Evolutionary conservation across 2,113 vertebrate species (phyloP).

Genomic region (Noctilio leporinus): DNA sequence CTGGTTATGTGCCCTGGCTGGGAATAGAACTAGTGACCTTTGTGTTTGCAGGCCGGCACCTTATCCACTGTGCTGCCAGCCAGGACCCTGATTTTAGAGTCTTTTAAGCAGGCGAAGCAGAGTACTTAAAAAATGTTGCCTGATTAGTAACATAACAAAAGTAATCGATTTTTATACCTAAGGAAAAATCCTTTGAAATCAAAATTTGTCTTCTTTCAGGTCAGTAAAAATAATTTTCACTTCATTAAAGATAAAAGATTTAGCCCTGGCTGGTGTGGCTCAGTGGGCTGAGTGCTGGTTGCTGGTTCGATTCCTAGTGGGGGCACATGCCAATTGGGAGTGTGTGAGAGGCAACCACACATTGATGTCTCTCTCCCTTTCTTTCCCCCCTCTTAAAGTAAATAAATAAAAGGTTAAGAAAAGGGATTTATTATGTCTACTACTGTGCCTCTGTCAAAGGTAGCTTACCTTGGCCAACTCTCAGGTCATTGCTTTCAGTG

Average conservation of each 20-base stretch:
- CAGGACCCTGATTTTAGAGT: background rate
- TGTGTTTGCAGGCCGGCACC: too few species aligned
- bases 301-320: too few species aligned
- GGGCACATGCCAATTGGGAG: too few species aligned
- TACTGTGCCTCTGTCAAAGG: background rate
- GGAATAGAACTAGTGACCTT: too few species aligned
- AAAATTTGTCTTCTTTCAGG: background rate
- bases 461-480: background rate
- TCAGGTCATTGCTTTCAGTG: background rate
- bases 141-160: background rate
- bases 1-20: too few species aligned
- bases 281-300: too few species aligned
- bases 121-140: background rate
- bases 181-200: background rate
- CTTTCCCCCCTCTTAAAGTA: too few species aligned
- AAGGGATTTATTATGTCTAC: background rate
- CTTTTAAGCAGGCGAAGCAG: background rate
- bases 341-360: too few species aligned
- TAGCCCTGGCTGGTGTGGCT: too few species aligned
- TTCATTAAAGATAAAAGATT: background rate
- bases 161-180: background rate
- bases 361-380: too few species aligned
- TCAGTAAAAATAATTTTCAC: background rate
- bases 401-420: too few species aligned
- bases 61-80: too few species aligned